A percentile compares a stretch with the other conserved stretches of the same genome.
These are phyloP conservation scores for Aplochiton taeniatus DNA, from an alignment of 2,797 vertebrate genomes.

Conservation along the genomic window DNA sequence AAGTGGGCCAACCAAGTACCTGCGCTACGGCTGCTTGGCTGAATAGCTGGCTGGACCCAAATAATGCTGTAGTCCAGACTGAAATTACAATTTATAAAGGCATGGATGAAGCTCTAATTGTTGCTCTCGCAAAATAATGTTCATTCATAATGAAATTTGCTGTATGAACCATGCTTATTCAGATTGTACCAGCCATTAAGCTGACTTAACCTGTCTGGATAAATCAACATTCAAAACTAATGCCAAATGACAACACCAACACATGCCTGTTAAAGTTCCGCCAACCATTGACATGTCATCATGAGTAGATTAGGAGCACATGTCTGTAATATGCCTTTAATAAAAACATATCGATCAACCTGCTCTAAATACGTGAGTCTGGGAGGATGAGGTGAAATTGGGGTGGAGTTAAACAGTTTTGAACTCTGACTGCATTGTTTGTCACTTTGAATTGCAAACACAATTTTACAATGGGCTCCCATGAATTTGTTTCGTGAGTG, in stretches of 20 bases:
- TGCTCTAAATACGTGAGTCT: slow-evolving; percentile 12
- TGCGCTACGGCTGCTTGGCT: slow-evolving; percentile 4
- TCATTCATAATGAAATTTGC: too few species aligned
- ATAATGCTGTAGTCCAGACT: slow-evolving; percentile 34
- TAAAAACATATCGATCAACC: slow-evolving; percentile 7
- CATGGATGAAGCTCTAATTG: too few species aligned
- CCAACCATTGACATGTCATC: background rate
- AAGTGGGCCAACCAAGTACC: slow-evolving; percentile 25
- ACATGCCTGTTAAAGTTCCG: background rate
- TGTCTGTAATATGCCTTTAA: slow-evolving; percentile 9
- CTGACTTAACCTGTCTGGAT: too few species aligned
- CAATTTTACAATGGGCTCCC: background rate
- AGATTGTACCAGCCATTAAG: too few species aligned
- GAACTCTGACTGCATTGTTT: too few species aligned
- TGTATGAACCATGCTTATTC: too few species aligned
- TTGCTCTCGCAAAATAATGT: too few species aligned
- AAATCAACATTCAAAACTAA: too few species aligned
- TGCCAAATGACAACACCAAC: background rate
- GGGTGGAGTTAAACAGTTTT: slow-evolving; percentile 3
- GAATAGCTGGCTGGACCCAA: slow-evolving; percentile 1
- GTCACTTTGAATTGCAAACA: too few species aligned
- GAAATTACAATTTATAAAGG: background rate
- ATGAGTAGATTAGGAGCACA: slow-evolving; percentile 11
- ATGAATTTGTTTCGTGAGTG: background rate
- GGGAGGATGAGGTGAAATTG: background rate